Evolutionary conservation across 35 echinoderm and acorn worm genomes (phyloP), one percentile per base, ranked within the genome.

Genomic region (Amphiura filiformis): DNA sequence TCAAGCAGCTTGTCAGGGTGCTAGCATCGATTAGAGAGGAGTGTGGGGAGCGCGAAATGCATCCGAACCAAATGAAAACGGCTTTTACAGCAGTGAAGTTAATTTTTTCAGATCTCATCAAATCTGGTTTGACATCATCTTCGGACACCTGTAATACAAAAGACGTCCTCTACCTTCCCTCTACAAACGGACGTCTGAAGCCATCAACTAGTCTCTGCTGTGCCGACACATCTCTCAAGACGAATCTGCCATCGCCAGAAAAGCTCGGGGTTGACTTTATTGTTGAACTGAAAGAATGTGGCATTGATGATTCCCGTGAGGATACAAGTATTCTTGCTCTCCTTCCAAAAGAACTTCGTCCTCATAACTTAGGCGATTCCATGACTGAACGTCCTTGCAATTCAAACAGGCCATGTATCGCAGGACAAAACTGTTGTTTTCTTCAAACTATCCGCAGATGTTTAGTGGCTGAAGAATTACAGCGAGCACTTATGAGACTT

Each of bases 301-400:
- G 83, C 39, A 36, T 85, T 36, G 32, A 61, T 23, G 83, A 70
- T 30, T 23, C 35, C 15, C 39, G 64, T 1, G 83, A 85, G 3
- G 83, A 85, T n/a, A 28, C 35, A 14, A 3, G 23, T 64, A 32
- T 85, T 0, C 35, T 85, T 65, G 47, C 39, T 37, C 83, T 85
- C 37, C 47, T 85, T 85, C 83, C 83, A 14, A 36, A 65, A 37
- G 12, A 32, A 9, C 35, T 85, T n/a, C 47, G 56, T 18, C 83
- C 83, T 36, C 56, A 85, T 17, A 85, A 85, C 44, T 22, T 85
- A 1, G 56, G 83, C 17, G 56, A 64, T 36, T 56, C 56, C 22
- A 85, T 85, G 83, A 31, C 56, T 85, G 83, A 61, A 36, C 33
- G 35, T 12, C 44, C 56, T 11, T 34, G 7, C 0, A 61, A 85